Percentiles rank a stretch among this genome's conserved stretches.
These are phyloP conservation scores for Tetheella fluctuosa DNA, from an alignment of 2,888 invertebrate genomes.

Conservation along the genomic window DNA sequence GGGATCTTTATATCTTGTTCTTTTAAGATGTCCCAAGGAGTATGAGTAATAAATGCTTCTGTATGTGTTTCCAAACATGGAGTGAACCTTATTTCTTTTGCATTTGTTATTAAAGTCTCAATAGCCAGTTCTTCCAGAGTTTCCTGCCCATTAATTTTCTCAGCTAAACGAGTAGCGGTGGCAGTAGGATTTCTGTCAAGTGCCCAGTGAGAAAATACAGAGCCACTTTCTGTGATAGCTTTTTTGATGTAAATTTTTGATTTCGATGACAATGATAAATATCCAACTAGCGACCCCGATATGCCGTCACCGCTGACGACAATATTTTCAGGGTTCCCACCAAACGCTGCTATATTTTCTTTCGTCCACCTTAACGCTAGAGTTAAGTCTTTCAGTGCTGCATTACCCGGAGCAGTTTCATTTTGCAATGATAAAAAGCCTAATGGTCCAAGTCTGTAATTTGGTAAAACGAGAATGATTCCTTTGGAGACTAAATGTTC, in stretches of 20 bases:
- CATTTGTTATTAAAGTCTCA: slow-evolving; percentile 40
- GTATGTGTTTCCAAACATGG: slow-evolving; percentile 58
- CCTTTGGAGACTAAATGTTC: slow-evolving; percentile 57
- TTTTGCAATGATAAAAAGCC: slow-evolving; percentile 70
- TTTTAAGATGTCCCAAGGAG: slow-evolving; percentile 58
- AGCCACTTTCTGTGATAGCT: slow-evolving; percentile 71
- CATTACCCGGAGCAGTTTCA: slow-evolving; percentile 66
- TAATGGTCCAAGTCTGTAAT: slow-evolving; percentile 69
- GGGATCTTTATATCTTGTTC: slow-evolving; percentile 38
- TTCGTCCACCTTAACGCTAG: slow-evolving; percentile 66
- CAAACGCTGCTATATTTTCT: slow-evolving; percentile 62
- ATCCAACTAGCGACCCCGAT: slow-evolving; percentile 64
- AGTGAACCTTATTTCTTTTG: slow-evolving; percentile 45
- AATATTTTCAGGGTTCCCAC: slow-evolving; percentile 65
- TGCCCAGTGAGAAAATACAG: slow-evolving; percentile 64
- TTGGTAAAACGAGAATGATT: slow-evolving; percentile 65
- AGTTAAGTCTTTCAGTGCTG: slow-evolving; percentile 67
- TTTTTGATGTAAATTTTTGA: slow-evolving; percentile 57
- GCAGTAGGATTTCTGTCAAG: slow-evolving; percentile 58
- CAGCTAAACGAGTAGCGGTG: slow-evolving; percentile 55
- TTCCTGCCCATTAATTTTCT: slow-evolving; percentile 47
- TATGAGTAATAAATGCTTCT: slow-evolving; percentile 49
- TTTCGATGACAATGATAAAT: slow-evolving; percentile 55
- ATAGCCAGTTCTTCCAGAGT: slow-evolving; percentile 35
- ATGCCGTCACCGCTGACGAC: slow-evolving; percentile 66